These are phyloP conservation scores for Phaethornis superciliosus DNA, from an alignment of 2,113 vertebrate genomes.

Conservation along the genomic window DNA sequence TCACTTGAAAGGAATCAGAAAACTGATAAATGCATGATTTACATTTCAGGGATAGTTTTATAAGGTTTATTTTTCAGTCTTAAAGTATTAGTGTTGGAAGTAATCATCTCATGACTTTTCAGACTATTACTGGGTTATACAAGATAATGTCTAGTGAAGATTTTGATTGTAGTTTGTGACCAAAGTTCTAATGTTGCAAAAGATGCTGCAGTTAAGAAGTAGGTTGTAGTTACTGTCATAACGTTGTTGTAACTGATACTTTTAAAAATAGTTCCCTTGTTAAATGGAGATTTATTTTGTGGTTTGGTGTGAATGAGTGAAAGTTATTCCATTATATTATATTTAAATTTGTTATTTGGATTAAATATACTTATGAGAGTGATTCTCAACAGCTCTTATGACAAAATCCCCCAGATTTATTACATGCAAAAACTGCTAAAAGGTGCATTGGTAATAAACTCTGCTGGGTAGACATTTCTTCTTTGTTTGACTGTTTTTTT, in stretches of 20 bases:
- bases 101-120: not conserved
- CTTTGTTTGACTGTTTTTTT: constrained; percentile 59
- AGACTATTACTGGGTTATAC: not conserved
- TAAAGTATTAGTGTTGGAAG: not conserved
- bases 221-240: not conserved
- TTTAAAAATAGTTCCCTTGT: constrained; percentile 21
- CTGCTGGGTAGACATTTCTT: constrained; percentile 6
- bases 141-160: not conserved
- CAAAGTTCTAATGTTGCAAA: not conserved
- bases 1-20: not conserved
- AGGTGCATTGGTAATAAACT: constrained; percentile 13
- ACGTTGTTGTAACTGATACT: not conserved
- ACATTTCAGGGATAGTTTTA: not conserved
- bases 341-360: constrained; percentile 25
- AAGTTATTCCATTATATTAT: constrained; percentile 18
- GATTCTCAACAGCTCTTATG: constrained; percentile 8
- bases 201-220: not conserved
- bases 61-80: not conserved
- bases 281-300: constrained; percentile 25
- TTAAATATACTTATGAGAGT: constrained; percentile 35
- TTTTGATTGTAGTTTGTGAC: not conserved
- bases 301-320: not conserved
- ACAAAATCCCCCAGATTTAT: constrained; percentile 46
- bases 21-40: not conserved
- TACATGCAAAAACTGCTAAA: constrained; percentile 49